Base-by-base conservation (phyloP, 2,888 invertebrate genomes). In the Pilophorus perplexus region DNA sequence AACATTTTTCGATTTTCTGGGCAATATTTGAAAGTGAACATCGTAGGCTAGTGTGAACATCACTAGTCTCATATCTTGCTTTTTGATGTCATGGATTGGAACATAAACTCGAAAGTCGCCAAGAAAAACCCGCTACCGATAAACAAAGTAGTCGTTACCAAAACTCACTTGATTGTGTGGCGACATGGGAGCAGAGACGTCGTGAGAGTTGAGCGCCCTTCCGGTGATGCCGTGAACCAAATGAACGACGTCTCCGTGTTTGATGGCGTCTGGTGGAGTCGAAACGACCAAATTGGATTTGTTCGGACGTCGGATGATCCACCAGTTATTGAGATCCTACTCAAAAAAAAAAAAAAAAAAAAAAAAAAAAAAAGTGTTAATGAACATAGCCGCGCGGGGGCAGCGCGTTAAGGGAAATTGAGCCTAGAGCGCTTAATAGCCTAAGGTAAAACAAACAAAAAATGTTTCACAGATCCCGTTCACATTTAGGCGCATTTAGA, bases 311-410 rank as follows among this genome's bases (percentile, higher is more conserved):
- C 95, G 95, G 6, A 97, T 88, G 72, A 97, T 94, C 96, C 96
- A 97, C 96, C 96, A 97, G 79, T 97, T 97, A 79, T 97, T 95
- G 0, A 96, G 93, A 78, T 97, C 96, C 79, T 93, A 25, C 12
- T 20, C 20, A 42, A 22, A 52, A 57, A 12, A 20, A 2, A 42
- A 18, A n/a, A 42, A 22, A 22, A 48, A 23, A n/a, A 10, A 42
- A 14, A 40, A 5, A 54, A 54, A 54, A 10, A 2, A 4, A n/a
- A 25, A 27, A 25, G 1, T n/a, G n/a, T n/a, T n/a, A n/a, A n/a
- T n/a, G n/a, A n/a, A n/a, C n/a, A n/a, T n/a, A n/a, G n/a, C n/a
- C n/a, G n/a, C n/a, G n/a, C n/a, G n/a, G n/a, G n/a, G n/a, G n/a
- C n/a, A n/a, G n/a, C n/a, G n/a, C n/a, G n/a, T n/a, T n/a, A n/a